Conservation (phyloP, 2,113 vertebrate genomes). For the Hirundichthys speculiger region DNA sequence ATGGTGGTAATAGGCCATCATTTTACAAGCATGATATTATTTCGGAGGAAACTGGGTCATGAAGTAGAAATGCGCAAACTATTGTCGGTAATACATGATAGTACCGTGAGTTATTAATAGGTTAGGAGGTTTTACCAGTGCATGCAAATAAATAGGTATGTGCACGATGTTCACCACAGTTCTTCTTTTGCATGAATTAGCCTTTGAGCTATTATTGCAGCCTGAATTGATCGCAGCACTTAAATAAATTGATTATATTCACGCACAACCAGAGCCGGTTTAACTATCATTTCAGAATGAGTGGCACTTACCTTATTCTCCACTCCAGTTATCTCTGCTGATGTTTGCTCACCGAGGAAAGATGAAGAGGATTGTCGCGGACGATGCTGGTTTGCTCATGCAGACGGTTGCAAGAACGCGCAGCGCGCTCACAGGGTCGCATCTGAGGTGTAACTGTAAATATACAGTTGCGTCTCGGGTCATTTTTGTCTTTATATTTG, state of each 20-base stretch:
- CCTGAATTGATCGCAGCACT: not conserved
- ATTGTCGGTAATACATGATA: too few species aligned
- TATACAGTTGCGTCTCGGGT: too few species aligned
- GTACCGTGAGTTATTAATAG: too few species aligned
- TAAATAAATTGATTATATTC: too few species aligned
- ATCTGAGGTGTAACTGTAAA: too few species aligned
- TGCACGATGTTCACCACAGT: not conserved
- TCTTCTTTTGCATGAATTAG: too few species aligned
- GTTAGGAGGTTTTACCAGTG: too few species aligned
- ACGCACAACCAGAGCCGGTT: too few species aligned
- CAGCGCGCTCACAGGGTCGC: conserved; percentile 36
- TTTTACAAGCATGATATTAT: not conserved
- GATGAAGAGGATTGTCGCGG: conserved; percentile 18
- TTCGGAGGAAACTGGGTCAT: not conserved
- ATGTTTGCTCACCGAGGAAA: conserved; percentile 1
- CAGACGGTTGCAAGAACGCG: conserved; percentile 41
- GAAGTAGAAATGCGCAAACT: too few species aligned
- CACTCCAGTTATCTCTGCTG: conserved; percentile 8
- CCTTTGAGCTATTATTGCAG: too few species aligned
- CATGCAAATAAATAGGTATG: conserved; percentile 16
- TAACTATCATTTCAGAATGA: not conserved
- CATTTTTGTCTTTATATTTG: too few species aligned
- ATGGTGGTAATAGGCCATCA: conserved; percentile 16
- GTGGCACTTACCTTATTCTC: conserved; percentile 45
- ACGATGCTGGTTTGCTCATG: conserved; percentile 51